Evolutionary conservation across 2,113 vertebrate genomes (phyloP).

Genomic region (Oncorhynchus clarkii): DNA sequence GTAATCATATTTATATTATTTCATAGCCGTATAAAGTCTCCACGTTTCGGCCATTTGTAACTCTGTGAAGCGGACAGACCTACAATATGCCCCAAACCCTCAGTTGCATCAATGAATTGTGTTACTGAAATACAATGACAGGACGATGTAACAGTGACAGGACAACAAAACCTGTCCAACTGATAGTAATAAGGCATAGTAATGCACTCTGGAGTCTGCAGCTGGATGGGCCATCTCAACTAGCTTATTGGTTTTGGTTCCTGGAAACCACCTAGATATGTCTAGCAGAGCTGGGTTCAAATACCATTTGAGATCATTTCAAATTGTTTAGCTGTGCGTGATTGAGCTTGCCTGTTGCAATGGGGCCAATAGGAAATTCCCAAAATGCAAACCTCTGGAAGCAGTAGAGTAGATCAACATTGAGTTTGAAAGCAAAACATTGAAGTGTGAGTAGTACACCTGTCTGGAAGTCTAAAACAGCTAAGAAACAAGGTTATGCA

Average conservation of each 20-base stretch:
- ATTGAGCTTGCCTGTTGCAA: too few relatives aligned
- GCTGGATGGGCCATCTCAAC: slow-evolving; percentile 17
- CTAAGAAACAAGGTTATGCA: slow-evolving; percentile 39
- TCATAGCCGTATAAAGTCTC: slow-evolving; percentile 42
- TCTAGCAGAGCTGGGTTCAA: background rate
- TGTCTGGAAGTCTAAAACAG: slow-evolving; percentile 35
- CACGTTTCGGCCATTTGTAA: slow-evolving; percentile 29
- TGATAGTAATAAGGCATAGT: slow-evolving; percentile 52
- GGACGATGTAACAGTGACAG: slow-evolving; percentile 27
- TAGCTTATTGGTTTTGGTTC: slow-evolving; percentile 11
- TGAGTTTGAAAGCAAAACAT: slow-evolving; percentile 40
- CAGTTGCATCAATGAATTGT: slow-evolving; percentile 52
- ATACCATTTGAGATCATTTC: too few relatives aligned
- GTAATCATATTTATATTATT: slow-evolving; percentile 52
- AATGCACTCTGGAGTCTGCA: slow-evolving; percentile 42
- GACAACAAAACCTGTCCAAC: slow-evolving; percentile 37
- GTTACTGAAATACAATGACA: slow-evolving; percentile 47
- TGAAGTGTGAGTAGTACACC: slow-evolving; percentile 47
- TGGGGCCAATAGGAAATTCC: too few relatives aligned
- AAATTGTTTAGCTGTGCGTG: background rate
- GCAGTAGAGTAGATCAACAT: slow-evolving; percentile 2
- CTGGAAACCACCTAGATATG: slow-evolving; percentile 24
- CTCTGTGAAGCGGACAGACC: slow-evolving; percentile 46
- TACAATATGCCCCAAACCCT: slow-evolving; percentile 43
- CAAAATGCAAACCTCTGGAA: too few relatives aligned